phyloP scores from a whole-genome alignment of 2,797 vertebrate genomes.

The Enteromius fasciolatus region DNA sequence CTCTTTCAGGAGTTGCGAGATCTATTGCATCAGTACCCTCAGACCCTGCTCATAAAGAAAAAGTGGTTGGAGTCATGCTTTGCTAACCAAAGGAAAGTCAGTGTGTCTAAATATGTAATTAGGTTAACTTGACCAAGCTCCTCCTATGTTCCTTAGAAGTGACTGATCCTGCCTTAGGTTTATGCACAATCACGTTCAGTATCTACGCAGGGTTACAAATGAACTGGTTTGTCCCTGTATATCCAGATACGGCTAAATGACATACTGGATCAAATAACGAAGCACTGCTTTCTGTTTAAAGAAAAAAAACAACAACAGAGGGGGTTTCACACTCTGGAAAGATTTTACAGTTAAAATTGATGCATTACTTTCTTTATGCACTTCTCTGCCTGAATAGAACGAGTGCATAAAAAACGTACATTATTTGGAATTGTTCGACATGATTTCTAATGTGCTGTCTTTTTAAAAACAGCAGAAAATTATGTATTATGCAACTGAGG shows the following conservation, averaged over 20 bases:
- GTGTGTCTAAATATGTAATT: conserved; percentile 63
- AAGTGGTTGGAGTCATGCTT: conserved; percentile 81
- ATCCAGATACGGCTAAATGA: neutral
- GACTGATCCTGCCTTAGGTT: conserved; percentile 13
- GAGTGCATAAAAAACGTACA: neutral
- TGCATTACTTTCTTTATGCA: neutral
- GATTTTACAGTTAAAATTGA: neutral
- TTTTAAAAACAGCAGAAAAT: neutral
- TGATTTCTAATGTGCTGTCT: neutral
- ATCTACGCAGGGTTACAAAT: conserved; percentile 4
- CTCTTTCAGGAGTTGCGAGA: conserved; percentile 74
- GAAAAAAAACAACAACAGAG: too few relatives aligned
- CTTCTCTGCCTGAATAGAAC: neutral
- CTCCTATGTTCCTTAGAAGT: neutral
- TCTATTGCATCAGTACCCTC: conserved; percentile 62
- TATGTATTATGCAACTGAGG: neutral
- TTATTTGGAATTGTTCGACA: neutral
- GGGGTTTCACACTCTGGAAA: neutral
- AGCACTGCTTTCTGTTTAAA: neutral
- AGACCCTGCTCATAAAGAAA: conserved; percentile 70
- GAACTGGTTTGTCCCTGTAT: neutral
- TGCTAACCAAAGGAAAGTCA: conserved; percentile 72
- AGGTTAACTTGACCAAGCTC: conserved; percentile 58
- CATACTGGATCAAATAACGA: neutral
- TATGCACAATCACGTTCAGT: neutral